Evolutionary conservation across 2,888 invertebrate genomes (phyloP), one percentile per base, ranked within the genome.

Genomic region (Gari tellinella): DNA sequence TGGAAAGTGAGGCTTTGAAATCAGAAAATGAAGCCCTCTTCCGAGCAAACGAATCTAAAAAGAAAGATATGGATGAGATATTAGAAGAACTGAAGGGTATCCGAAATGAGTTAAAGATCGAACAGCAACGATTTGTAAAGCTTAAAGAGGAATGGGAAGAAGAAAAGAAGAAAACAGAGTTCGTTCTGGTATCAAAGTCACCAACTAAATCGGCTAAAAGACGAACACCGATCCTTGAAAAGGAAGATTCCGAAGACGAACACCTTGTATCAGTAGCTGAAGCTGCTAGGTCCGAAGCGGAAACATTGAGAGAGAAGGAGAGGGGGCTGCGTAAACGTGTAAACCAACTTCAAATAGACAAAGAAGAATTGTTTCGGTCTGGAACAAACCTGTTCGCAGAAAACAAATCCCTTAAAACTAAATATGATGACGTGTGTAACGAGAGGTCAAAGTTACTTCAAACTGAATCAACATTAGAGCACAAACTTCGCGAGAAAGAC

Each of bases 21-120:
- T 73, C 78, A 31, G 78, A 78, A 72, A 78, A 78, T 64, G 78
- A 78, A 70, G 56, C 78, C 23, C 45, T 78, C 4, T 78, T 78
- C 31, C 65, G 74, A 17, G 78, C 73, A n/a, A 78, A 78, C 38
- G 78, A 78, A 61, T 58, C 73, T n/a, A 78, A 68, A 26, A 67
- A 72, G 37, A 58, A 68, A 52, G 78, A 73, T 45, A 74, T 72
- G 10, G 63, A 64, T 41, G 70, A 78, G 38, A 61, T 74, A 7
- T 60, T 68, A 40, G 73, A 53, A 15, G 78, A 78, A 38, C 43
- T 78, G n/a, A 49, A 49, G 0, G 60, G 51, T 25, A 68, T 74
- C 19, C 73, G 64, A 26, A 66, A 60, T 26, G 73, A 73, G 37
- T 51, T 78, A 7, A 49, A 67, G 38, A 37, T 46, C n/a, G 73